Base-by-base conservation (phyloP, 2,888 invertebrate species). In the Hetaerina titia region DNA sequence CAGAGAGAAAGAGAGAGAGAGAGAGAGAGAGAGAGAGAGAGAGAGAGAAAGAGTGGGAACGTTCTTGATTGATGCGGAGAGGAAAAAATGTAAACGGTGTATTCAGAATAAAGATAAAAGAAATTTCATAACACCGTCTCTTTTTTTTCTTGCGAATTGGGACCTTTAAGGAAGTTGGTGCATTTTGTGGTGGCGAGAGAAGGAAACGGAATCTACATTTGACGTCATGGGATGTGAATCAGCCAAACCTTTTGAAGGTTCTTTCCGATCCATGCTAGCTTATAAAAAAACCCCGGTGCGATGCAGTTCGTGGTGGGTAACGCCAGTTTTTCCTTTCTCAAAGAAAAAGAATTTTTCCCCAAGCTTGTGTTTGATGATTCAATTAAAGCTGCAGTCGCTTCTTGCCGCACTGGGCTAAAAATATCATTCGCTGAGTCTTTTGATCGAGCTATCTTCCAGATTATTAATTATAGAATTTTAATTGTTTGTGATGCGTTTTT, bases 21-120 rank as follows among this genome's bases (percentile, higher is more conserved):
- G 94, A 95, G 95, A 95, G 95, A 94, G 89, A 63, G 19, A 81
- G 95, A 64, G 25, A 64, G 90, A 31, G 64, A 45, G 60, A 31
- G 92, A 19, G 22, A 8, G 69, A 13, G 31, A 31, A 6, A 11
- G 31, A 15, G 81, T 81, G 60, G 17, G 60, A 81, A 9, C 9
- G 25, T 31, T 15, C 31, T 81, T 81, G 81, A 81, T 81, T 81
- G 81, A 81, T 81, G 81, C 81, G 4, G 81, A 31, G 81, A n/a
- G 9, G 31, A 81, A 22, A 15, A 81, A n/a, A 2, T 31, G 15
- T 60, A 15, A 60, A 17, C 60, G 60, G 60, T 11, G 60, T 17
- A 60, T 60, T 60, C 60, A 81, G 81, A 81, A 22, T 81, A 81
- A n/a, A 31, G 81, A 81, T 81, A 15, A 31, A 81, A 81, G 9